Base-by-base conservation (phyloP, 2,888 invertebrate genomes). In the Oscheius sp. region DNA sequence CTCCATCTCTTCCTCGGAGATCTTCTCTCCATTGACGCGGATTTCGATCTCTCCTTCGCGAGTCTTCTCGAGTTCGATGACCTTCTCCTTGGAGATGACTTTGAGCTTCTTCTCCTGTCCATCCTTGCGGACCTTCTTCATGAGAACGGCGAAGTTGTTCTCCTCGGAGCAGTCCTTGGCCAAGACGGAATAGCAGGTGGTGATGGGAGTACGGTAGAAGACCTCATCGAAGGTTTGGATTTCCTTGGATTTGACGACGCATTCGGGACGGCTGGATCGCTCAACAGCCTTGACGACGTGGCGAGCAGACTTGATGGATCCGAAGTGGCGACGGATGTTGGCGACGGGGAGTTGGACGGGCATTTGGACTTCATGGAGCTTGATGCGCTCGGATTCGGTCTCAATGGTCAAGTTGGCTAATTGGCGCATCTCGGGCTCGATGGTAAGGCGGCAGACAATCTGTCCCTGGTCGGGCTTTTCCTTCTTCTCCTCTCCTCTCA, bases 161-260 rank as follows among this genome's bases (percentile, higher is more conserved):
- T 72, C 63, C 68, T 79, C 69, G 53, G 86, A 83, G 77, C 88
- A 88, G 78, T 89, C 88, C 82, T 88, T 88, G 75, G 87, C 86
- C 70, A 88, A 72, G 20, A 89, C 83, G 61, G 87, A 84, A 76
- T 85, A 87, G 82, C 88, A 88, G 57, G 72, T 73, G 57, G 81
- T 79, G 64, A 84, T 63, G 39, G 85, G 82, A 58, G 80, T 82
- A 27, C 78, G 73, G 76, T 77, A 84, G 72, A 63, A 58, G 39
- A 82, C 79, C 39, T 78, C 76, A 69, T 87, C 87, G 80, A 87
- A 87, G 31, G 87, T 86, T 33, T 70, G 63, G 63, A 72, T 65
- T 55, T 72, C 69, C 64, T 65, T 69, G 65, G 65, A 45, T 70
- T 74, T 76, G 65, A 76, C 72, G 39, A 72, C 69, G 57, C 76